Conservation (phyloP, 2,113 vertebrate genomes). For the Heterocephalus glaber region DNA sequence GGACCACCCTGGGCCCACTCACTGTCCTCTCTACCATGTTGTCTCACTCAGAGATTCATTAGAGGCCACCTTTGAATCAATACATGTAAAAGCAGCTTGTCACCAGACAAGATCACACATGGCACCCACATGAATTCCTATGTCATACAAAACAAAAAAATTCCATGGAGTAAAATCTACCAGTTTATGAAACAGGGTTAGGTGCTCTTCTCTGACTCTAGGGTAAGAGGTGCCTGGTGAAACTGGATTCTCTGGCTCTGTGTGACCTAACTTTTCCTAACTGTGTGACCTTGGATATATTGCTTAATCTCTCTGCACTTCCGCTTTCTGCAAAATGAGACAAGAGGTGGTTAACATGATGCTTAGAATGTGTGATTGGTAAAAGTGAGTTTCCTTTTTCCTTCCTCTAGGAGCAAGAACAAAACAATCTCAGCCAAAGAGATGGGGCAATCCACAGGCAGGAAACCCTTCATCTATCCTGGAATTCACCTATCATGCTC, state of each 20-base stretch:
- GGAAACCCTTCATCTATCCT: not conserved
- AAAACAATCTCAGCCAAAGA: not conserved
- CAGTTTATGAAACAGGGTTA: not conserved
- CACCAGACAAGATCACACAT: not conserved
- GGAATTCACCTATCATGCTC: not conserved
- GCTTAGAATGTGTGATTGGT: not conserved
- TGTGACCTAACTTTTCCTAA: not conserved
- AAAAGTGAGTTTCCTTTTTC: not conserved
- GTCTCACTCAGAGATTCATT: not conserved
- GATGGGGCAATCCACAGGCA: not conserved
- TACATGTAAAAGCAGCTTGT: not conserved
- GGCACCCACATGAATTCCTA: not conserved
- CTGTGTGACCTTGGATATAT: not conserved
- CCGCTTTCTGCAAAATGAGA: not conserved
- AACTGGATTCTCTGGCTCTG: not conserved
- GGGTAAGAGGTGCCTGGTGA: not conserved
- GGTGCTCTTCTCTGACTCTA: not conserved
- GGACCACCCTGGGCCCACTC: not conserved
- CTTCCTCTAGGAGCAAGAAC: not conserved
- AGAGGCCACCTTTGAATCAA: not conserved
- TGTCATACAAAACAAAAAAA: not conserved
- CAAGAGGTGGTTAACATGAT: not conserved
- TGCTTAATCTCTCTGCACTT: conserved; percentile 8
- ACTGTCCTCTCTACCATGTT: not conserved
- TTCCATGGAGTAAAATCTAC: not conserved